Evolutionary conservation across 1,140 invertebrate genomes (phyloP).

Genomic region (Pararge aegeria): DNA sequence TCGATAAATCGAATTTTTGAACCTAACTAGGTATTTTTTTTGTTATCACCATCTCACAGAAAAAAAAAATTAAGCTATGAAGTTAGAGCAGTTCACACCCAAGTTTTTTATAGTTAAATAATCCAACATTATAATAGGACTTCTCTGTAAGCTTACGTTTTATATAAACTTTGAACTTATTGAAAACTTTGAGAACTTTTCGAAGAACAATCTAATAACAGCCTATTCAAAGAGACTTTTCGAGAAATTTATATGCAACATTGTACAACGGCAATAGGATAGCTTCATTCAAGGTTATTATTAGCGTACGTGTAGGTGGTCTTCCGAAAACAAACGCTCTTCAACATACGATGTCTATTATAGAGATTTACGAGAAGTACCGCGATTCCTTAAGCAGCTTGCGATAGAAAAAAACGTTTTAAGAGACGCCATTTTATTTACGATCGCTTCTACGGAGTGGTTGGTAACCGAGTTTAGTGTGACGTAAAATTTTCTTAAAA

Average conservation of each 20-base stretch:
- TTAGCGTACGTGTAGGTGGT: constrained; percentile 25
- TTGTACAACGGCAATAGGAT: constrained; percentile 15
- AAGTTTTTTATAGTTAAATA: no score
- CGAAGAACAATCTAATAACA: background rate
- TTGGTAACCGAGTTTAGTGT: constrained; percentile 40
- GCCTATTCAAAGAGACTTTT: background rate
- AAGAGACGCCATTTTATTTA: constrained; percentile 49
- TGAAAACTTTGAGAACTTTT: no score
- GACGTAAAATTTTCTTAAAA: constrained; percentile 34
- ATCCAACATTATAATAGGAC: no score
- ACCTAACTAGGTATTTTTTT: no score
- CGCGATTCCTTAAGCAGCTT: constrained; percentile 43
- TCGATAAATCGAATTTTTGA: no score
- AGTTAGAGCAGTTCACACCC: no score
- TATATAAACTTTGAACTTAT: no score
- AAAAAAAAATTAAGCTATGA: no score
- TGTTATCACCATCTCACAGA: no score
- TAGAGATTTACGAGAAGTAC: constrained; percentile 43
- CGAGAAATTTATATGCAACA: constrained; percentile 11
- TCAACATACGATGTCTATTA: constrained; percentile 38
- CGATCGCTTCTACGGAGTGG: constrained; percentile 41
- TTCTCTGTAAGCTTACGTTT: no score
- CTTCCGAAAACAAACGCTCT: constrained; percentile 24
- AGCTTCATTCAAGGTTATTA: constrained; percentile 19
- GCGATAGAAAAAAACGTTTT: constrained; percentile 43